Conservation (phyloP, 1,140 invertebrate species). For the Caenorhabditis inopinata region DNA sequence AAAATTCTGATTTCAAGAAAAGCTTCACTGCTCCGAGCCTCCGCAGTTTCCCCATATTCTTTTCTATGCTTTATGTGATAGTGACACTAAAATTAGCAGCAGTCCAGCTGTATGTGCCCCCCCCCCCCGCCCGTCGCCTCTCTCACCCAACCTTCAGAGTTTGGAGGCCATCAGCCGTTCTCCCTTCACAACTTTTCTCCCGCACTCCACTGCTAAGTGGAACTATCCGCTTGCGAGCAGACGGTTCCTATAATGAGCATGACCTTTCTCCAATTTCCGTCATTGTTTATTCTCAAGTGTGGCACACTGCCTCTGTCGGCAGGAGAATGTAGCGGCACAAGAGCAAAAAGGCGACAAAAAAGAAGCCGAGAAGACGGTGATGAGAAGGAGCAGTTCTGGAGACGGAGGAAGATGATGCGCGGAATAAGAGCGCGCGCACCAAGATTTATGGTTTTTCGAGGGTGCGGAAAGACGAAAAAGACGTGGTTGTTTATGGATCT, state of each 20-base stretch:
- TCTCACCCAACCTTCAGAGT: too few relatives aligned
- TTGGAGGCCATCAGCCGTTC: conserved; percentile 8
- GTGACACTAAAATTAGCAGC: conserved; percentile 7
- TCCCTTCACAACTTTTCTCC: conserved; percentile 18
- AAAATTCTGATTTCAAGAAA: too few relatives aligned
- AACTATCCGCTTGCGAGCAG: conserved; percentile 24
- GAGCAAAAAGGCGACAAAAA: conserved; percentile 16
- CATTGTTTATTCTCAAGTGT: conserved; percentile 34
- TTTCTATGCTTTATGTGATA: too few relatives aligned
- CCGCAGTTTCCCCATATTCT: too few relatives aligned
- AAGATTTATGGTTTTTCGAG: conserved; percentile 23
- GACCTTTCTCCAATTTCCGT: conserved; percentile 30
- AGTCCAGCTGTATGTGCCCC: too few relatives aligned
- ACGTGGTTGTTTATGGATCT: conserved; percentile 11
- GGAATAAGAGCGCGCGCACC: conserved; percentile 1
- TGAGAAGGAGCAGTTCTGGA: background rate
- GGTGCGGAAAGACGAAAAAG: conserved; percentile 32
- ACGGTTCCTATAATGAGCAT: conserved; percentile 10
- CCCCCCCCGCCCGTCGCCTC: too few relatives aligned
- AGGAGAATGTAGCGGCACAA: background rate
- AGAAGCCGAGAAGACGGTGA: conserved; percentile 26
- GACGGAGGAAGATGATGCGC: background rate
- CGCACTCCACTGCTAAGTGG: background rate
- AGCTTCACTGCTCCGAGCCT: too few relatives aligned
- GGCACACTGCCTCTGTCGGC: background rate